Base-by-base conservation (phyloP, 2,113 vertebrate genomes). In the Aldabrachelys gigantea region DNA sequence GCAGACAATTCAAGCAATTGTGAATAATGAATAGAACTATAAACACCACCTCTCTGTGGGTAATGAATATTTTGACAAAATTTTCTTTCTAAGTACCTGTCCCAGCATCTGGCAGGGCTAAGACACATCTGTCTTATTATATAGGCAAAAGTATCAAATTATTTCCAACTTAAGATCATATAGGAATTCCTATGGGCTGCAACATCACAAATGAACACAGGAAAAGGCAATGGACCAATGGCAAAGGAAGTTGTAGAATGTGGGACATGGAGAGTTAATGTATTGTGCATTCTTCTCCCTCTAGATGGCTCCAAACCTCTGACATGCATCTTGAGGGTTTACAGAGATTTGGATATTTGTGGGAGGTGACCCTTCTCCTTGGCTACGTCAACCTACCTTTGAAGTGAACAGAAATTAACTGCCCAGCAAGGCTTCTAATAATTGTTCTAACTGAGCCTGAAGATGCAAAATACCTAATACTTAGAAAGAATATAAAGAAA, bases 1-100 rank as follows among this genome's bases (percentile, higher is more conserved):
- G 25, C 5, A 78, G 41, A 78, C 44, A 44, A 44, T 54, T 90
- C 90, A 87, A 93, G 56, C 21, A 84, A 89, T 89, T 80, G 69
- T 89, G 56, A 80, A 85, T 89, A 87, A 78, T 76, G 41, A 94
- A 69, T 82, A 94, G 88, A 96, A 87, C 87, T 96, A 92, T 91
- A 87, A 96, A 88, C 88, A 90, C 89, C 75, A 41, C 25, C 69
- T 69, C 92, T 31, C 27, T 96, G 54, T 95, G 94, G 93, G 85
- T 88, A 12, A 85, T 91, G 91, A 69, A 44, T 38, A 87, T 84
- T 65, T 80, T 57, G 91, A 44, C 29, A 52, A 13, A 11, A 57
- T 89, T 94, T 90, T 91, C 50, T 0, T 6, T 87, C 92, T 89
- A 69, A 80, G 47, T 41, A 91, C 41, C 41, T 89, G 52, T 10